Evolutionary conservation across 2,113 vertebrate genomes (phyloP).

Genomic region (Chrysemys picta): DNA sequence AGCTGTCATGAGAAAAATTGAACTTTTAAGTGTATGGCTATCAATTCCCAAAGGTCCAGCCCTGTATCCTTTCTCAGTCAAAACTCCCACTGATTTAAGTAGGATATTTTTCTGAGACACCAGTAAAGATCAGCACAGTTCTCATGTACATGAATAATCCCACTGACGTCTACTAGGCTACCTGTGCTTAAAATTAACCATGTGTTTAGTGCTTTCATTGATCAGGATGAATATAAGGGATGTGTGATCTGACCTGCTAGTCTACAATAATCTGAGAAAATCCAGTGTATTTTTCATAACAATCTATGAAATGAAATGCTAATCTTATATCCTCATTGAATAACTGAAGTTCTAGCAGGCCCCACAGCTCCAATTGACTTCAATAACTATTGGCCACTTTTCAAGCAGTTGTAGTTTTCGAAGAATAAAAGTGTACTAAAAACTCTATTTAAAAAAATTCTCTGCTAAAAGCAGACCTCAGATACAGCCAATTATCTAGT

Average conservation of each 20-base stretch:
- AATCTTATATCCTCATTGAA: background rate
- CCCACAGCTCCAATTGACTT: background rate
- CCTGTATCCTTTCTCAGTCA: background rate
- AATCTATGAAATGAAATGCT: background rate
- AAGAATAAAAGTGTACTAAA: background rate
- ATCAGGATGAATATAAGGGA: background rate
- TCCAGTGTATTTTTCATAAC: background rate
- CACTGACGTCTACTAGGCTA: background rate
- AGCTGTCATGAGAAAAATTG: background rate
- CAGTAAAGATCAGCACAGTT: background rate
- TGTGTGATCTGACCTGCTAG: background rate
- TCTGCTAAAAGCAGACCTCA: background rate
- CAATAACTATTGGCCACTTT: too few species aligned
- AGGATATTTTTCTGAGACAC: background rate
- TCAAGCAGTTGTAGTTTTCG: background rate
- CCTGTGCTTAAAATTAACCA: background rate
- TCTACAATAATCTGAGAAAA: constrained; percentile 3
- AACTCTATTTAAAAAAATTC: accelerated
- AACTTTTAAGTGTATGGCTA: background rate
- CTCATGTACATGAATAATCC: background rate
- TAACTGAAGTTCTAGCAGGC: background rate
- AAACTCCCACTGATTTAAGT: background rate
- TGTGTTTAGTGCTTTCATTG: background rate
- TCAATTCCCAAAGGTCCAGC: background rate
- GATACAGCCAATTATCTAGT: background rate